Base-by-base conservation (phyloP, 2,888 invertebrate genomes). In the Mythimna vitellina region DNA sequence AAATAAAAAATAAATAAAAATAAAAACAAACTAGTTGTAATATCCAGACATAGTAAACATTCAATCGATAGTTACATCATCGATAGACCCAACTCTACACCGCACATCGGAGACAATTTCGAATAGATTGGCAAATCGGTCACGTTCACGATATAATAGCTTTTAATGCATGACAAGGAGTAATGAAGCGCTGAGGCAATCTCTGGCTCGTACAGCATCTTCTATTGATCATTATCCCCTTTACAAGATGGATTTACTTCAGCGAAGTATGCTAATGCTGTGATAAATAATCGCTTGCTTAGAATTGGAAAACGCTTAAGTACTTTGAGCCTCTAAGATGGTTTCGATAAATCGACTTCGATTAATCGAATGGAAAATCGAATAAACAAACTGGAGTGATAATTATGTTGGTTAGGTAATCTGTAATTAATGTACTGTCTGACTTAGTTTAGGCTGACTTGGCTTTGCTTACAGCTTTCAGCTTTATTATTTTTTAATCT, bases 61-160 rank as follows among this genome's bases (percentile, higher is more conserved):
- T 42, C 22, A 70, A 78, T 78, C 74, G 69, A 82, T 73, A 70
- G 62, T 71, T 70, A 68, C 73, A 68, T 73, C 49, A 68, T 73
- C 71, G 70, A 73, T 70, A 80, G 68, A 70, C 65, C 56, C 70
- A 74, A 54, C 78, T 66, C 67, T 62, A 17, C 9, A 74, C 70
- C 64, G 74, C 73, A 78, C 76, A 83, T 76, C 54, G 64, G 46
- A 76, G 80, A 82, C 84, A 78, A 83, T 81, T 81, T 84, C 65
- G 72, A 81, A 73, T 82, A 79, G 76, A 84, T 87, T 79, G 73
- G 77, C 63, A 89, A 84, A 86, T 87, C 78, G 82, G 83, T 88
- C 91, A 92, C 91, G 90, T 91, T 84, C 81, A 82, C 88, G 81
- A 89, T 88, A 87, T 88, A 86, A 83, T 85, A 73, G 86, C 87